Conservation (phyloP, 2,797 vertebrate species). For the Eulemur albifrons region DNA sequence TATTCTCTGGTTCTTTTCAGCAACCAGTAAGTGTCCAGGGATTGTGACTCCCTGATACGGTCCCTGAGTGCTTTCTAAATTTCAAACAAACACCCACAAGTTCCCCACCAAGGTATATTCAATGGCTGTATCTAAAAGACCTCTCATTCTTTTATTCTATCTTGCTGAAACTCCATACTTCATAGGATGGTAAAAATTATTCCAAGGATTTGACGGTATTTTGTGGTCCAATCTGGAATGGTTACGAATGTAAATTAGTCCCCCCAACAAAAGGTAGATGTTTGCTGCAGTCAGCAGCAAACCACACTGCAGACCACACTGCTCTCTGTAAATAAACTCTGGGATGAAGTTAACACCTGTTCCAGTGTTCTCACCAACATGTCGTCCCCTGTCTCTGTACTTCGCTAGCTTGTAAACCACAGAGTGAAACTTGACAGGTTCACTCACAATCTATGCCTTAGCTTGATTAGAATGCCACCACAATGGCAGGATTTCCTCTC, state of each 20-base stretch:
- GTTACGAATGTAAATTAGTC: constrained; percentile 9
- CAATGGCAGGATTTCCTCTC: background rate
- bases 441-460: background rate
- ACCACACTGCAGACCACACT: too few relatives aligned
- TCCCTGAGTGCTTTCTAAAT: background rate
- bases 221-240: background rate
- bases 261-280: background rate
- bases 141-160: background rate
- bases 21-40: background rate
- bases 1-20: background rate
- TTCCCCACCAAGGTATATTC: background rate
- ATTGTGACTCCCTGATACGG: background rate
- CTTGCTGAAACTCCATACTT: background rate
- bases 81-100: background rate
- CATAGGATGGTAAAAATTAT: constrained; percentile 11
- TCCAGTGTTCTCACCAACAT: background rate
- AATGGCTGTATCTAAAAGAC: background rate
- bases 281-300: background rate
- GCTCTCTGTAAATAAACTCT: background rate
- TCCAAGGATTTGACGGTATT: background rate
- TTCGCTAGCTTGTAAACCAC: background rate
- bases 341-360: background rate
- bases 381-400: background rate
- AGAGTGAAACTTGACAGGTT: background rate
- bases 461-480: background rate